Evolutionary conservation across 2,888 invertebrate genomes (phyloP), one percentile per base, ranked within the genome.

Genomic region (Andrena haemorrhoa): DNA sequence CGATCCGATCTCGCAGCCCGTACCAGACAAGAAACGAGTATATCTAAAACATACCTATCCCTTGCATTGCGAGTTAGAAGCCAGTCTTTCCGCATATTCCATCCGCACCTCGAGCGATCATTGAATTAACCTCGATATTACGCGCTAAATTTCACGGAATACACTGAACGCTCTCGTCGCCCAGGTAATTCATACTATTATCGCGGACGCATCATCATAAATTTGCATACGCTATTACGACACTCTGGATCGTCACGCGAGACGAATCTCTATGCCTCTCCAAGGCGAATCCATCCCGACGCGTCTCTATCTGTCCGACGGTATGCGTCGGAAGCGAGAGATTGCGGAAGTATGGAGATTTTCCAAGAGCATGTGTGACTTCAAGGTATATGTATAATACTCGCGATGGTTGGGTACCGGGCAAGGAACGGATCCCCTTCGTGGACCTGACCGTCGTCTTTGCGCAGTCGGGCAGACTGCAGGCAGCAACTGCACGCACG

Each of bases 151-250:
- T 79, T 82, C 75, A 70, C 66, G 82, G 79, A 75, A 82, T 61
- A 71, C 56, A 31, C 56, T 64, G 65, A 73, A 73, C 68, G 61
- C 58, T 60, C 65, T 58, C 65, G 76, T 71, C 82, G 71, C 69
- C 65, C 35, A 63, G 75, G 71, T 71, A 75, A 72, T 74, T 75
- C 74, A 69, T 72, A 29, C 63, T 56, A 72, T 82, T 73, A 77
- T 77, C 74, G 61, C 82, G 90, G 89, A 90, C 90, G 88, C 80
- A 91, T 91, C 91, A 91, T 82, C 90, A 89, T 90, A 85, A 89
- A 92, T 92, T 91, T 91, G 86, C 90, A 90, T 89, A 87, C 85
- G 79, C 84, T 85, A 89, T 91, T 89, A 89, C 89, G 89, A 90
- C 88, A 77, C 60, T 47, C 90, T 86, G 85, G 86, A 88, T 86